Evolutionary conservation across 2,797 vertebrate genomes (phyloP), one percentile per base, ranked within the genome.

Genomic region (Pteropus rufus): DNA sequence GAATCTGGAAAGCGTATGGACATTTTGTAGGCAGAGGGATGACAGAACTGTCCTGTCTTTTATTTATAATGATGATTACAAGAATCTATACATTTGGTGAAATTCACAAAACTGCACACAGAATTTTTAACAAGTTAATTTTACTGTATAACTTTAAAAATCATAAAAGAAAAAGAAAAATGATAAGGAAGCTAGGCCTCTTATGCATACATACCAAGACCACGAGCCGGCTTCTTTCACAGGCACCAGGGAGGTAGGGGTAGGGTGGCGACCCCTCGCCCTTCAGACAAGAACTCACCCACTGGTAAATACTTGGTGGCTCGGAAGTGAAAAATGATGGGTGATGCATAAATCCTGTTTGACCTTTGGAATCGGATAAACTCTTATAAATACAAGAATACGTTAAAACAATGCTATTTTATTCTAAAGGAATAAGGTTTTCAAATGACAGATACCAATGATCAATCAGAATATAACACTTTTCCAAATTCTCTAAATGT

Each of bases 291-390:
- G 98, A 98, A 96, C 99, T 99, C 97, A 99, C 98, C 99, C 99
- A 99, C 96, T 98, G 98, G 96, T 99, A 99, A 95, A 99, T 99
- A 96, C 99, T 99, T 12, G 99, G 99, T 69, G 99, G 99, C 89
- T 99, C 99, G 5, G 98, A 95, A 67, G 98, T 99, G 95, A 99
- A 98, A 98, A 99, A 99, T 4, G 99, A 98, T 0, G 99, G 99
- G 73, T 98, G 99, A 97, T 99, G 99, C 99, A 99, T 99, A 98
- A 99, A 99, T 97, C 98, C 98, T 98, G 99, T 98, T 97, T 99
- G 99, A 98, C 98, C 99, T 99, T 97, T 96, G 98, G 83, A 95
- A 95, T 86, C 12, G 92, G 36, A 96, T 11, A 95, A 52, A 76
- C 34, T 18, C 65, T 91, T 58, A 80, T 67, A 56, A 73, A 92